Evolutionary conservation across 2,113 vertebrate genomes (phyloP), one percentile per base, ranked within the genome.

Genomic region (Okapia johnstoni): DNA sequence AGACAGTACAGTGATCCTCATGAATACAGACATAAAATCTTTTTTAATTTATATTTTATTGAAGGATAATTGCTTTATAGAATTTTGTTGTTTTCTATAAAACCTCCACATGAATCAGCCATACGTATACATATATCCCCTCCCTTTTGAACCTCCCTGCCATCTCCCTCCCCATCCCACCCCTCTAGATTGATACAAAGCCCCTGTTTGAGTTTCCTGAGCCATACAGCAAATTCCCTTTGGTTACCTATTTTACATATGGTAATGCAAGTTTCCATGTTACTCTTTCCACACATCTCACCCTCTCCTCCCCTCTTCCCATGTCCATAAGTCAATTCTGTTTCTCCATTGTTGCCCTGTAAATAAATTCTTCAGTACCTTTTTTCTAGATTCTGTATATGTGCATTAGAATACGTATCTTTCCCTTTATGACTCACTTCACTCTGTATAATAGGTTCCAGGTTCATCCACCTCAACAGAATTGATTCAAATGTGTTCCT

Each of bases 171-270:
- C 63, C n/a, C 4, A 70, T 11, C n/a, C n/a, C n/a, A 70, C 2
- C 63, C n/a, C n/a, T 36, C n/a, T 36, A 70, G n/a, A 1, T 5
- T 66, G 33, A 36, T 21, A 36, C 17, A 21, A n/a, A 70, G n/a
- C n/a, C 63, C 63, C n/a, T 70, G n/a, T 70, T 70, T 21, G 63
- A 70, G 63, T 70, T 70, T 70, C n/a, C n/a, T 70, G n/a, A 70
- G n/a, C 9, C 63, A 36, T 70, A 70, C 1, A 70, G 66, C 66
- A 36, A 70, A 70, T 70, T 23, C n/a, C 63, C 0, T 0, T 12
- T 70, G 66, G n/a, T 6, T 70, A 23, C 2, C 17, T 23, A 36
- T 36, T 70, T 70, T 36, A 70, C 66, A 36, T 70, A 70, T 12
- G 63, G 19, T 70, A 36, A 36, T 36, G 19, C 36, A 70, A 70